Conservation (phyloP, 2,797 vertebrate species). For the Hydrolagus colliei region DNA sequence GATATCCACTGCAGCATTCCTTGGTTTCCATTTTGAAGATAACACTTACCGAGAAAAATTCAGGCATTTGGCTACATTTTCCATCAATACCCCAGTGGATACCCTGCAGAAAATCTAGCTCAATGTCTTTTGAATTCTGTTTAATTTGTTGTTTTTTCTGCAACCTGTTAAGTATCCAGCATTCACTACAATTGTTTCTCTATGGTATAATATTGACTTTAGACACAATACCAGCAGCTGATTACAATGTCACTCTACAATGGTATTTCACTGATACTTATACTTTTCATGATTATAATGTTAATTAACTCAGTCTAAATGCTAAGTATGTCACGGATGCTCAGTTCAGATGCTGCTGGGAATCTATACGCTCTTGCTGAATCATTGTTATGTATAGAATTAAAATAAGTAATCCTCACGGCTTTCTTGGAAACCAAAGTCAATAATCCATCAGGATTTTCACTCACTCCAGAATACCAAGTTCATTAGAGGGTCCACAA, state of each 20-base stretch:
- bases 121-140: neutral
- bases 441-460: constrained; percentile 20
- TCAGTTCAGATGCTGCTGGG: neutral
- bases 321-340: neutral
- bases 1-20: no score
- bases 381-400: neutral
- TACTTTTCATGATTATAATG: neutral
- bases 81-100: neutral
- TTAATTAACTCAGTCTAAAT: neutral
- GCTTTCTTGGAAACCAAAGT: constrained; percentile 37
- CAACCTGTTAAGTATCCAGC: neutral
- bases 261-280: neutral
- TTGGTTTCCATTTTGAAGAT: no score
- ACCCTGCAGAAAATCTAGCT: neutral
- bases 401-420: constrained; percentile 26
- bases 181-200: neutral
- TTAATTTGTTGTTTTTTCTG: neutral
- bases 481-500: constrained; percentile 35
- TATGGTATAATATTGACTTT: no score
- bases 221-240: no score
- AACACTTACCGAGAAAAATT: no score
- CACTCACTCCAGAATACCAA: constrained; percentile 35
- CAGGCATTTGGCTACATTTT: neutral
- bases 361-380: neutral
- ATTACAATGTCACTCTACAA: no score